Percentiles rank a stretch among this genome's conserved stretches.
Conservation (phyloP, 2,888 invertebrate species). For the Pomacea canaliculata region DNA sequence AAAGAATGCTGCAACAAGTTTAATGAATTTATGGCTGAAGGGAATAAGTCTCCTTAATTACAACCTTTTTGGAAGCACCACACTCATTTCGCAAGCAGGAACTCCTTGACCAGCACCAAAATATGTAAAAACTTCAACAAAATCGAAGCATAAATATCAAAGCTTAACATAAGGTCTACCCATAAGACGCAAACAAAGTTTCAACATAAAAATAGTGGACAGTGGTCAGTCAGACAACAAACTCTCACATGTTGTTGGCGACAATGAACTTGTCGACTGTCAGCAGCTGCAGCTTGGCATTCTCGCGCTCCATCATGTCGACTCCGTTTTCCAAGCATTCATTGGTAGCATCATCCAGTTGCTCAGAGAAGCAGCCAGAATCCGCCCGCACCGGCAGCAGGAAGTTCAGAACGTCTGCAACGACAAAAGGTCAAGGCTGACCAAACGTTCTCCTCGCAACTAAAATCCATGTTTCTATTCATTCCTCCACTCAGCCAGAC, state of each 20-base stretch:
- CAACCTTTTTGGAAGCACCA: no score
- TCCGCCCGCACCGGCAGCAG: slow-evolving; percentile 21
- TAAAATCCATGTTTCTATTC: no score
- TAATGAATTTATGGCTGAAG: no score
- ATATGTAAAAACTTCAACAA: no score
- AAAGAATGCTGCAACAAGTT: no score
- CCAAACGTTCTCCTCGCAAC: no score
- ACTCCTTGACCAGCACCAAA: no score
- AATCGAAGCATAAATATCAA: no score
- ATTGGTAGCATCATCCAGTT: slow-evolving; percentile 15
- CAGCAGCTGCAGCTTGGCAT: slow-evolving; percentile 11
- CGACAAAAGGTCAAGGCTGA: not conserved
- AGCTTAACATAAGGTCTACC: no score
- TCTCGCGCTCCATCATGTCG: slow-evolving; percentile 3
- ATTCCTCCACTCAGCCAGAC: no score
- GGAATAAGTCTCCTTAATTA: no score
- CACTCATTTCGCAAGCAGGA: no score
- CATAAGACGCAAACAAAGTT: not conserved
- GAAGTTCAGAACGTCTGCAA: slow-evolving; percentile 29
- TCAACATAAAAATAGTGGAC: not conserved
- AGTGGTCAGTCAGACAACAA: not conserved
- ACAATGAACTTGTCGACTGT: slow-evolving; percentile 12
- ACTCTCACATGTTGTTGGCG: slow-evolving; percentile 9
- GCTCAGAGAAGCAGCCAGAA: slow-evolving; percentile 21
- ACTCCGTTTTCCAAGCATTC: slow-evolving; percentile 22